Conservation (phyloP, 2,888 invertebrate species). For the Deilephila elpenor region DNA sequence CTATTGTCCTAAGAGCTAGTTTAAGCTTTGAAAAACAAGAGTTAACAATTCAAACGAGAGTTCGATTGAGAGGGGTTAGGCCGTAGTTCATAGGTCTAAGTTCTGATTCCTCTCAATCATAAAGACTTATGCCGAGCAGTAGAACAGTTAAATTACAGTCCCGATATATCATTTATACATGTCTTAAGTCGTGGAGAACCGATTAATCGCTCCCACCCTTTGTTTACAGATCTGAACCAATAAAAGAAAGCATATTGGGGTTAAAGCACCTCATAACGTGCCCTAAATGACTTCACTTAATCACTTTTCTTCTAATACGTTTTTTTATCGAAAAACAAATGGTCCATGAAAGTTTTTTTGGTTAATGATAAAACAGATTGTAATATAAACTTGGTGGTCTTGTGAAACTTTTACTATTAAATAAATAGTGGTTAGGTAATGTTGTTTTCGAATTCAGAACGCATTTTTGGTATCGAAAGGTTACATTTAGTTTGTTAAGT, state of each 20-base stretch:
- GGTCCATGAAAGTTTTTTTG: background rate
- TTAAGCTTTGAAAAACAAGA: no score
- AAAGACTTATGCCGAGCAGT: background rate
- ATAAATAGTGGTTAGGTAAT: background rate
- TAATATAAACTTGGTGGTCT: background rate
- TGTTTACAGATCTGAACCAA: background rate
- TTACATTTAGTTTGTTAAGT: slow-evolving; percentile 4
- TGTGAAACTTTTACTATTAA: background rate
- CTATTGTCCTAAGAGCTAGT: no score
- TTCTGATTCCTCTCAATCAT: background rate
- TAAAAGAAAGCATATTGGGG: slow-evolving; percentile 5
- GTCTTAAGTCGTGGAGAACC: background rate
- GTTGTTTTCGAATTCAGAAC: slow-evolving; percentile 8
- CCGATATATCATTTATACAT: background rate
- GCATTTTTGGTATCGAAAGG: slow-evolving; percentile 5
- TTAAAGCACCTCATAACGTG: background rate
- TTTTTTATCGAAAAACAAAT: slow-evolving; percentile 9
- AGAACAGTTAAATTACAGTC: background rate
- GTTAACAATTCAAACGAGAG: no score
- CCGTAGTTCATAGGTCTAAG: no score
- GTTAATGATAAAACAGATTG: slow-evolving; percentile 18
- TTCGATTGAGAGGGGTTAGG: no score
- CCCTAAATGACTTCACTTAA: slow-evolving; percentile 12
- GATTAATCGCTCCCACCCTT: background rate
- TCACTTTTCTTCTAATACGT: slow-evolving; percentile 16